Conservation (phyloP, 2,797 vertebrate species). For the Phoeniculus purpureus region DNA sequence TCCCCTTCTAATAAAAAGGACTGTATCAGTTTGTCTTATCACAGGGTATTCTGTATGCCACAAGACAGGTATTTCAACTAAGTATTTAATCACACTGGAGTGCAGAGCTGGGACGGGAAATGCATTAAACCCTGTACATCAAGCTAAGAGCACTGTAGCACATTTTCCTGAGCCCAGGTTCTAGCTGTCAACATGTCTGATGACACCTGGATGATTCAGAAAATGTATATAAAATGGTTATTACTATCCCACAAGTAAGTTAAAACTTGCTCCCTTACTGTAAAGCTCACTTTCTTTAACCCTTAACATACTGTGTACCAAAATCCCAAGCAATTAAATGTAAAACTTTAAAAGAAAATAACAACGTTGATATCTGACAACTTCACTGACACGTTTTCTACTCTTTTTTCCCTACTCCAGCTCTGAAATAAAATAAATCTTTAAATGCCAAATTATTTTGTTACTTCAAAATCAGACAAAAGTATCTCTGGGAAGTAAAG, state of each 20-base stretch:
- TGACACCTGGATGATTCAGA: rapidly evolving
- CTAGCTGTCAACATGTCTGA: background rate
- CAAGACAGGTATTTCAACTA: background rate
- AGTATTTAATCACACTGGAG: background rate
- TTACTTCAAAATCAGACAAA: background rate
- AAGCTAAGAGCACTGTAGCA: background rate
- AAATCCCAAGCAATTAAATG: background rate
- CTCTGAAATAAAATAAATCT: background rate
- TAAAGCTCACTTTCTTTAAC: background rate
- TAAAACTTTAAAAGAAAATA: background rate
- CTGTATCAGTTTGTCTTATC: background rate
- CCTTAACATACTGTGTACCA: background rate
- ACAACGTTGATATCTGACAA: background rate
- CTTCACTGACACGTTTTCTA: background rate
- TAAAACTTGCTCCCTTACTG: background rate
- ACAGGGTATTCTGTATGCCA: background rate
- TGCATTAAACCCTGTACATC: background rate
- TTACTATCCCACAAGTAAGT: background rate
- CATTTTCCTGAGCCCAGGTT: background rate
- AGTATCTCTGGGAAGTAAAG: background rate
- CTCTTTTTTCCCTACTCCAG: background rate
- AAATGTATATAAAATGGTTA: background rate
- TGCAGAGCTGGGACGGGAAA: background rate
- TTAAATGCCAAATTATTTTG: background rate
- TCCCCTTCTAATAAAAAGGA: background rate